phyloP scores from a whole-genome alignment of 1,140 invertebrate species.

The Cotesia glomerata region DNA sequence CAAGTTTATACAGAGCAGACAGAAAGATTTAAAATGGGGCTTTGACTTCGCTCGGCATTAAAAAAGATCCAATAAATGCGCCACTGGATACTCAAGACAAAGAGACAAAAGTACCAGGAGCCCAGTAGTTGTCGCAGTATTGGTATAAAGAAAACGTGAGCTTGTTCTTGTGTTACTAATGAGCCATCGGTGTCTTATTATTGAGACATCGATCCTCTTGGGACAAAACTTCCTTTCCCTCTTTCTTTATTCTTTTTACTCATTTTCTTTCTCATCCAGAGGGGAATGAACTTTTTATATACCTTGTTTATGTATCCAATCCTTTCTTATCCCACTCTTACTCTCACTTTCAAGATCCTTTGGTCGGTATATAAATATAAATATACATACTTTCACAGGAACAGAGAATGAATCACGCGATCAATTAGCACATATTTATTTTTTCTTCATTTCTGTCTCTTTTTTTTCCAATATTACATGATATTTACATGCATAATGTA shows the following conservation, averaged over 20 bases:
- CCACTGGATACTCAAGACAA: not conserved
- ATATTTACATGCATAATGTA: too few relatives aligned
- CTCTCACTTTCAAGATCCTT: constrained; percentile 12
- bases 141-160: constrained; percentile 22
- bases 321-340: not conserved
- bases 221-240: constrained; percentile 11
- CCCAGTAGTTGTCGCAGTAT: too few relatives aligned
- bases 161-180: constrained; percentile 49
- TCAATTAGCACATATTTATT: not conserved
- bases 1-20: constrained; percentile 34
- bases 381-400: too few relatives aligned
- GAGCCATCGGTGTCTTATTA: constrained; percentile 49
- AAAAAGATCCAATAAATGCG: not conserved
- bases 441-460: too few relatives aligned
- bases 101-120: constrained; percentile 6
- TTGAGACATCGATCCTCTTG: constrained; percentile 44
- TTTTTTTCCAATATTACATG: too few relatives aligned
- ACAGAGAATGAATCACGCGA: constrained; percentile 11
- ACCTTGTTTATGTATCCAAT: not conserved
- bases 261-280: not conserved
- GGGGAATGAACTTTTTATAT: not conserved
- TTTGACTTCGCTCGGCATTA: not conserved
- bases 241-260: not conserved
- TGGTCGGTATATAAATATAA: too few relatives aligned
- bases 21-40: not conserved